Evolutionary conservation across 2,888 invertebrate species (phyloP), one percentile per base, ranked within the genome.

Genomic region (Trissolcus brochymenae): DNA sequence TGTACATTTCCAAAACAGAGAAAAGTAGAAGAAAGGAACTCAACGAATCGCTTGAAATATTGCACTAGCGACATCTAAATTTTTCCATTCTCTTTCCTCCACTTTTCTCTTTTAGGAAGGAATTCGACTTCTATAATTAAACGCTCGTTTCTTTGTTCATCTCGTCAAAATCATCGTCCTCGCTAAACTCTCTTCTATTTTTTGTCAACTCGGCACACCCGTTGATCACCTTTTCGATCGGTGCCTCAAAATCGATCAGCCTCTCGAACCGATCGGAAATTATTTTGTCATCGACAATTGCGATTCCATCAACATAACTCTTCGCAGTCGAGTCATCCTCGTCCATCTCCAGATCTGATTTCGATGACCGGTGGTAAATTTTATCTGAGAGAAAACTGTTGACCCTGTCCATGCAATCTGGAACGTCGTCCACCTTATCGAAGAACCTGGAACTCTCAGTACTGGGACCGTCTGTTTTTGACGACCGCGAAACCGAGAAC

Each of bases 101-200:
- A 43, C 54, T 62, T 62, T 54, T 54, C 62, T 25, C 43, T 14
- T 14, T 1, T 11, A 9, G 17, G 21, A 51, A 51, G 11, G 17
- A 16, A 17, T 11, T 13, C 14, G 6, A 19, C 19, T 51, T 17
- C 19, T 11, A 21, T 19, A 9, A 9, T 55, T 77, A 89, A 70
- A 89, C 89, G 62, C 89, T 88, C 56, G 89, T 89, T 81, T 89
- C 89, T 78, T 86, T 88, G 50, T 89, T 88, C 3, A 83, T 79
- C 53, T 83, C 81, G 60, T 80, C 74, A 40, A 74, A 76, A 6
- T 80, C 61, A 43, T 84, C 82, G 1, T 74, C 61, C 13, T 78
- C 68, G 56, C 77, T 80, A 29, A 77, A 55, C 19, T 77, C 60
- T 9, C n/a, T 60, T 6, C 60, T 55, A 2, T 72, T 51, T 7